phyloP scores from a whole-genome alignment of 2,888 invertebrate species.

The Mesoligia furuncula region DNA sequence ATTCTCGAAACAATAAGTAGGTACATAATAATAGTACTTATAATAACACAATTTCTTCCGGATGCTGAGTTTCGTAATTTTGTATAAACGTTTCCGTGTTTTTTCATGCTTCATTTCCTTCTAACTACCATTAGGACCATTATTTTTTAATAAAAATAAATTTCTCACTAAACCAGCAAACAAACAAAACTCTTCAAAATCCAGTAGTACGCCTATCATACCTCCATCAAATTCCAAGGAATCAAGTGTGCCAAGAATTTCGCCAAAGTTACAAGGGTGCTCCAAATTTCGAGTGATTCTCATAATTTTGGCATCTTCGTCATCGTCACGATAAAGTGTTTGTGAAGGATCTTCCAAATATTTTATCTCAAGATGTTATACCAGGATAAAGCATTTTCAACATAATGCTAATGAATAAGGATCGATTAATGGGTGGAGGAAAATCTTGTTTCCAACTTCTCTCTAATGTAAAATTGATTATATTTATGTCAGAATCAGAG shows the following conservation, averaged over 20 bases:
- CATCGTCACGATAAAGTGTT: conserved; percentile 55
- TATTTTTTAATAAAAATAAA: background rate
- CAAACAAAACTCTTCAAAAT: conserved; percentile 4
- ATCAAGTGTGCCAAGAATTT: conserved; percentile 46
- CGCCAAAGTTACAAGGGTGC: conserved; percentile 47
- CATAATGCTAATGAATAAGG: conserved; percentile 36
- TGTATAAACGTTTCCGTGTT: background rate
- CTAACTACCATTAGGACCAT: background rate
- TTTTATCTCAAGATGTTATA: conserved; percentile 56
- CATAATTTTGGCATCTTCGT: conserved; percentile 54
- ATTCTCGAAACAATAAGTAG: background rate
- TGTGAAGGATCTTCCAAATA: conserved; percentile 47
- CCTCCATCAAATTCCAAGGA: conserved; percentile 32
- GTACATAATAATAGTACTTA: too few relatives aligned
- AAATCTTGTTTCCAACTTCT: conserved; percentile 16
- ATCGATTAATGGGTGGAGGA: conserved; percentile 46
- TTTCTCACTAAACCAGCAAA: background rate
- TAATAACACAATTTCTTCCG: too few relatives aligned
- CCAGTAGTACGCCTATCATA: conserved; percentile 15
- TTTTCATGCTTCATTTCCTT: background rate
- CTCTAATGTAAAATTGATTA: conserved; percentile 38
- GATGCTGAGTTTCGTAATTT: background rate
- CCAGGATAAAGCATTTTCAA: conserved; percentile 52
- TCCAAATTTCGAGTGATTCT: conserved; percentile 58
- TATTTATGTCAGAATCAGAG: conserved; percentile 34